phyloP scores from a whole-genome alignment of 2,888 invertebrate genomes.

The Molanna angustata region DNA sequence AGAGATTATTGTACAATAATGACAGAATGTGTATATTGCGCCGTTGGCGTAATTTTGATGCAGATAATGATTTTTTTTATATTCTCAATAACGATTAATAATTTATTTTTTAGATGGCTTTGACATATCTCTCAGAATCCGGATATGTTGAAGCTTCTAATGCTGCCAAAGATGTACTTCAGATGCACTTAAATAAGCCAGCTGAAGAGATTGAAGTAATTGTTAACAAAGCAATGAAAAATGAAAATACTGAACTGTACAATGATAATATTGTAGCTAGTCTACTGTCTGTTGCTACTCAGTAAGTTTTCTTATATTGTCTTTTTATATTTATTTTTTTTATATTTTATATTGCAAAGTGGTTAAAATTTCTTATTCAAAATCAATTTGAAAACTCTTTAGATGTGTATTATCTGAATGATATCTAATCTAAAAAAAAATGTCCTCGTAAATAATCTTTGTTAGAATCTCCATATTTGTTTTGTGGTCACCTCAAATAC shows the following conservation, averaged over 20 bases:
- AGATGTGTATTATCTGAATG: too few relatives aligned
- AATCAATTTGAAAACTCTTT: too few relatives aligned
- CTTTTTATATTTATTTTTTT: background rate
- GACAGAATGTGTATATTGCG: background rate
- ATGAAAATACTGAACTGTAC: background rate
- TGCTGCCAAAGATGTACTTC: conserved; percentile 42
- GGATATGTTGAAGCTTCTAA: conserved; percentile 46
- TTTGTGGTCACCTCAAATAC: too few relatives aligned
- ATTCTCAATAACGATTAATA: background rate
- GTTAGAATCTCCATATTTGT: too few relatives aligned
- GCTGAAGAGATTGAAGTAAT: conserved; percentile 41
- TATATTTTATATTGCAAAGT: too few relatives aligned
- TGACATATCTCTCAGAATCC: conserved; percentile 47
- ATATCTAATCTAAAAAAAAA: too few relatives aligned
- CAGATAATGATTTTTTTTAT: background rate
- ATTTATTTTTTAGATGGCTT: conserved; percentile 39
- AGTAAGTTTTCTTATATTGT: background rate
- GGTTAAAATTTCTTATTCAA: too few relatives aligned
- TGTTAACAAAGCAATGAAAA: conserved; percentile 32
- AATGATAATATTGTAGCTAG: background rate
- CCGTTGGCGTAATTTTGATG: too few relatives aligned
- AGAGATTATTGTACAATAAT: background rate
- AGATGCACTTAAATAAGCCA: conserved; percentile 44
- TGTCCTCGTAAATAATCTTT: too few relatives aligned
- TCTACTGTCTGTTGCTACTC: conserved; percentile 2